Evolutionary conservation across 2,113 vertebrate genomes (phyloP).

Genomic region (Neogobius melanostomus): DNA sequence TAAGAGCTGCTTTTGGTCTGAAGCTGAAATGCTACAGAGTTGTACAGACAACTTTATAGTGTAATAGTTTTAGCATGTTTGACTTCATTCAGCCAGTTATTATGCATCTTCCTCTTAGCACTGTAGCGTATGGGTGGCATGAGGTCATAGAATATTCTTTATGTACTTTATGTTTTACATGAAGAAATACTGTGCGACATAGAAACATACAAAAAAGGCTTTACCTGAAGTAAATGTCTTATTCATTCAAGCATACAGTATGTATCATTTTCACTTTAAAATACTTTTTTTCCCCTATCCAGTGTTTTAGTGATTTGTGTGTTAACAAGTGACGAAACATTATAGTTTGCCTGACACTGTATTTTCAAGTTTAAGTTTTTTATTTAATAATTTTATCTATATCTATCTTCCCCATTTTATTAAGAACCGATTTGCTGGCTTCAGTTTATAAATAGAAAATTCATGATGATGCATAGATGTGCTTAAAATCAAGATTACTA

Average conservation of each 20-base stretch:
- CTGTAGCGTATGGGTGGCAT: slow-evolving; percentile 40
- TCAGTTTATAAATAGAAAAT: slow-evolving; percentile 14
- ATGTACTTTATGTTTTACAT: background rate
- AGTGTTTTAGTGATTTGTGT: too few relatives aligned
- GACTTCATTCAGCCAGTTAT: slow-evolving; percentile 11
- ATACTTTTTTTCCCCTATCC: too few relatives aligned
- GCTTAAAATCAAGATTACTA: background rate
- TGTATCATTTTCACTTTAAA: too few relatives aligned
- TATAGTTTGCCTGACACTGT: too few relatives aligned
- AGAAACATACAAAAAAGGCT: background rate
- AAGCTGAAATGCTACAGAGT: background rate
- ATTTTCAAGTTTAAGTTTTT: background rate
- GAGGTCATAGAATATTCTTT: background rate
- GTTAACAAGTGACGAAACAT: too few relatives aligned
- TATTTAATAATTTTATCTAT: background rate
- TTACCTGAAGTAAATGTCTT: too few relatives aligned
- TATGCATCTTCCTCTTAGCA: slow-evolving; percentile 39
- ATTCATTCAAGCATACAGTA: too few relatives aligned
- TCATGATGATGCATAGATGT: background rate
- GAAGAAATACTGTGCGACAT: background rate
- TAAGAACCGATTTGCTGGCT: background rate
- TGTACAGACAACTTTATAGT: background rate
- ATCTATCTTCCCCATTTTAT: slow-evolving; percentile 3
- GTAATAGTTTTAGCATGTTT: background rate
- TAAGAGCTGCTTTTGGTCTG: background rate